A percentile compares a stretch with the other conserved stretches of the same genome.
phyloP scores from a whole-genome alignment of 2,113 vertebrate genomes.

The Mastomys coucha region DNA sequence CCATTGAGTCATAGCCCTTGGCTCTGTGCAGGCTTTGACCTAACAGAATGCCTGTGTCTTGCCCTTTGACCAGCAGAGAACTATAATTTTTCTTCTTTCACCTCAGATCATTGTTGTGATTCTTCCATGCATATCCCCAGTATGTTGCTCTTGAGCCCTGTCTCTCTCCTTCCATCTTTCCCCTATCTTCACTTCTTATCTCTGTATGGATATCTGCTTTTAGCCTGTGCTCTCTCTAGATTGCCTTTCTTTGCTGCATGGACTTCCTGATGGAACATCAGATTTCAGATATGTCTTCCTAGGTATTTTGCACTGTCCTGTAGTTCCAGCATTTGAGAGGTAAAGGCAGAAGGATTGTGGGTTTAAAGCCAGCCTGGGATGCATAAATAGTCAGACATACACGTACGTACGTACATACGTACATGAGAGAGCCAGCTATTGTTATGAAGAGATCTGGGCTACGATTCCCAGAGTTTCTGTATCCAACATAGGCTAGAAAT shows the following conservation, averaged over 20 bases:
- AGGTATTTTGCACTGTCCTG: neutral
- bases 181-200: neutral
- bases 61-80: neutral
- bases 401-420: neutral
- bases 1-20: neutral
- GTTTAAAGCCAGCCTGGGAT: neutral
- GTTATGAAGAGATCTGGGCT: neutral
- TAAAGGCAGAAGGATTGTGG: neutral
- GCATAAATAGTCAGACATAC: neutral
- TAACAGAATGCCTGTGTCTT: neutral
- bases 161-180: neutral
- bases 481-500: constrained; percentile 1
- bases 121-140: neutral
- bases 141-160: neutral
- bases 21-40: neutral
- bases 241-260: neutral
- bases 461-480: neutral
- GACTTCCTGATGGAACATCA: neutral
- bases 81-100: neutral
- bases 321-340: neutral
- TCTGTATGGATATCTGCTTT: neutral
- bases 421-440: neutral
- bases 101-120: neutral
- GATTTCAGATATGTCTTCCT: neutral
- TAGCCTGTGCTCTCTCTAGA: neutral